Conservation (phyloP, 2,888 invertebrate genomes). For the Andrena marginata region DNA sequence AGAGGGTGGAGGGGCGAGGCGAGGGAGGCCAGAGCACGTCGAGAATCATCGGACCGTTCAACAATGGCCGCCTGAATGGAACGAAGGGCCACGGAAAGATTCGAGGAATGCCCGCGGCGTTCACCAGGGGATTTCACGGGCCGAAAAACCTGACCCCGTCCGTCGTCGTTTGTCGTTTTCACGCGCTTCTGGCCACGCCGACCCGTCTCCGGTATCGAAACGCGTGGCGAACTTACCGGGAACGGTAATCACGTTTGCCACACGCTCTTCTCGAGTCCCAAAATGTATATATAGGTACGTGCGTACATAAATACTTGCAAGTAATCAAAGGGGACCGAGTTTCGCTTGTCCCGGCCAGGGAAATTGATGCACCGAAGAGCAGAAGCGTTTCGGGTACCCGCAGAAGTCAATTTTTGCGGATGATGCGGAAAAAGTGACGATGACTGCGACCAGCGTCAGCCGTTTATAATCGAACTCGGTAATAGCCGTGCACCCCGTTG, state of each 20-base stretch:
- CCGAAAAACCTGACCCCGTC: slow-evolving; percentile 49
- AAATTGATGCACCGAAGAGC: neutral
- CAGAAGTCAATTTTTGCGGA: slow-evolving; percentile 31
- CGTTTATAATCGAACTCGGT: slow-evolving; percentile 48
- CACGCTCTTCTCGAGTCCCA: no score
- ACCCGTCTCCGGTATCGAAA: neutral
- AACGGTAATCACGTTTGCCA: neutral
- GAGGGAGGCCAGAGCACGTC: slow-evolving; percentile 18
- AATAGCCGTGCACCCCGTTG: slow-evolving; percentile 19
- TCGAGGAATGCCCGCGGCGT: slow-evolving; percentile 55
- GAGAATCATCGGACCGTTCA: slow-evolving; percentile 53
- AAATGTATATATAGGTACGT: no score
- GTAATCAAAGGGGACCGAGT: no score
- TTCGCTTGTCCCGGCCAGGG: neutral
- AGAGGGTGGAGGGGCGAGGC: neutral
- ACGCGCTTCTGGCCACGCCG: slow-evolving; percentile 15
- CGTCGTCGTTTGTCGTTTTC: slow-evolving; percentile 41
- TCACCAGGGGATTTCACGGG: slow-evolving; percentile 41
- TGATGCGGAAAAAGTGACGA: slow-evolving; percentile 30
- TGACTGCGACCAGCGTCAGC: slow-evolving; percentile 7
- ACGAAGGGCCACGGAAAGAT: slow-evolving; percentile 51
- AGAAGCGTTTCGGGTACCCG: neutral
- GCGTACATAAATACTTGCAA: no score
- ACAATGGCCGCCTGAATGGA: slow-evolving; percentile 52
- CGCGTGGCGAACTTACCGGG: slow-evolving; percentile 6